Base-by-base conservation (phyloP, 2,797 vertebrate genomes). In the Petrocephalus sullivani region DNA sequence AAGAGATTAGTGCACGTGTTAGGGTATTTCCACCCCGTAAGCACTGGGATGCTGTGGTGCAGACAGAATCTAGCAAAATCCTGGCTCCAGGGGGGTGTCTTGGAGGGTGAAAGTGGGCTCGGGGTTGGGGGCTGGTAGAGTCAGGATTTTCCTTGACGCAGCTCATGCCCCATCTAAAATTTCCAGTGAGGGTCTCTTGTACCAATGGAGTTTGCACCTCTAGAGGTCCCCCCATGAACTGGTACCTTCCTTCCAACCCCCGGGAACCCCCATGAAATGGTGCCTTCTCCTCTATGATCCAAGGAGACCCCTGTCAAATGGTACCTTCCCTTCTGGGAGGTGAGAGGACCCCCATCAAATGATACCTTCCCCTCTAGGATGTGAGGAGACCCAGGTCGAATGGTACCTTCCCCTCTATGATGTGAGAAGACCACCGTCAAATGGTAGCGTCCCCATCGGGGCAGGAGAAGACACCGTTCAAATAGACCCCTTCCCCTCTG, bases 401-500 rank as follows among this genome's bases (percentile, higher is more conserved):
- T 8, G 19, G 37, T 41, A 41, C 37, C 37, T 41, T 41, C 37
- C 37, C 37, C 37, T 41, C 37, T 41, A 3, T 2, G 37, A 41
- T 3, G 3, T 3, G 37, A 41, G 37, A 3, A 41, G 2, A 41
- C 37, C 37, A 2, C 37, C 37, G 3, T 41, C 1, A 41, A 41
- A 41, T 41, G 37, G 37, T 41, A 41, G 2, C 37, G 1, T 41
- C 37, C 37, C 37, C 37, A 2, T 3, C 3, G 37, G 37, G 37
- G 3, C 37, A 41, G 2, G 37, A 41, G 37, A 4, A 51, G 3
- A 7, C 7, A 0, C 49, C 3, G 0, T 5, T 51, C 4, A 51
- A 51, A 51, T 6, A 28, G 49, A 5, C 7, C 98, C 98, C 96
- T 99, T 98, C 90, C 98, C 98, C 94, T 98, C 92, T 51, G 49